Evolutionary conservation across 2,888 invertebrate genomes (phyloP).

Genomic region (Carabus problematicus): DNA sequence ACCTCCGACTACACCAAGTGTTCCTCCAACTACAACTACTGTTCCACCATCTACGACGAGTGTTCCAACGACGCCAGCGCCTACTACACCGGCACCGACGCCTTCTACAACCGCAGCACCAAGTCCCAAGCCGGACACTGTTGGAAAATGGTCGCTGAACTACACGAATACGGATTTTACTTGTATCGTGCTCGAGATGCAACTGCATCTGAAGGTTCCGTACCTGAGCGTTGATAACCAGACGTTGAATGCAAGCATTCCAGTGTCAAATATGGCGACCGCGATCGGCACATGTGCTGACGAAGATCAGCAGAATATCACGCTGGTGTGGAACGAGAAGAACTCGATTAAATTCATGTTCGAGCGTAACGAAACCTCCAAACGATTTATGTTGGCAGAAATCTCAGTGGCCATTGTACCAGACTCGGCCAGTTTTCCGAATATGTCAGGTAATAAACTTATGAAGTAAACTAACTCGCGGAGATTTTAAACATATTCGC

Average conservation of each 20-base stretch:
- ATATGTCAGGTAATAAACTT: conserved; percentile 43
- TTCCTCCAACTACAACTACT: conserved; percentile 52
- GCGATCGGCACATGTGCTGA: conserved; percentile 58
- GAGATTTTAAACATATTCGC: too few species aligned
- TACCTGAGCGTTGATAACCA: conserved; percentile 59
- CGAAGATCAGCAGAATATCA: conserved; percentile 33
- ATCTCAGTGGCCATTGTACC: conserved; percentile 45
- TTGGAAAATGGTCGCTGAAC: conserved; percentile 62
- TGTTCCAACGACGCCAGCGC: conserved; percentile 49
- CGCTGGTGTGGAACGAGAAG: conserved; percentile 48
- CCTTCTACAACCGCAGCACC: conserved; percentile 50
- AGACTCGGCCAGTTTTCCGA: conserved; percentile 45
- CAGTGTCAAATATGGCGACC: conserved; percentile 59
- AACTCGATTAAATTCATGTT: conserved; percentile 59
- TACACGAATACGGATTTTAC: conserved; percentile 56
- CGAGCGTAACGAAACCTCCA: conserved; percentile 54
- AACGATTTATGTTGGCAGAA: conserved; percentile 52
- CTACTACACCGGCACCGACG: conserved; percentile 49
- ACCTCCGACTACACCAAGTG: conserved; percentile 55
- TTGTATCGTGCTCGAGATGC: conserved; percentile 73
- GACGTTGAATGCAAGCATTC: conserved; percentile 51
- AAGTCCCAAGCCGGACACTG: conserved; percentile 53
- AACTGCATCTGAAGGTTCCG: conserved; percentile 69
- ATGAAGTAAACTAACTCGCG: too few species aligned
- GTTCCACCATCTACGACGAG: conserved; percentile 57